These are phyloP conservation scores for Schizaphis graminum DNA, from an alignment of 2,888 invertebrate genomes.

Conservation along the genomic window DNA sequence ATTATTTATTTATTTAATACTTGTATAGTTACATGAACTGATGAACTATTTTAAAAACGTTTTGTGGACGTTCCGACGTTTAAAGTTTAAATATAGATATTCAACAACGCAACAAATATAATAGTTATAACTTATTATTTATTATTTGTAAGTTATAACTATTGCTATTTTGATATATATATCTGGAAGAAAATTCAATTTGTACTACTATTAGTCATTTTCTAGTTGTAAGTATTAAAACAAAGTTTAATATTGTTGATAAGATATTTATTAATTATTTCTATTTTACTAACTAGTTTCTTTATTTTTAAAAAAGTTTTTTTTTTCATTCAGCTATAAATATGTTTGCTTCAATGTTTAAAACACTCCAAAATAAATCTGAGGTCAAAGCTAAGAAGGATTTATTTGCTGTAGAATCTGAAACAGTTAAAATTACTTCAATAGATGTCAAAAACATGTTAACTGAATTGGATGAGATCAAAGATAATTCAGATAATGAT, in stretches of 20 bases:
- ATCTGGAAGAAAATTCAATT: not conserved
- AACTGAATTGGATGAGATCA: not conserved
- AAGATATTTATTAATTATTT: not conserved
- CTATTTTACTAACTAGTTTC: not conserved
- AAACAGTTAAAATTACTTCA: not conserved
- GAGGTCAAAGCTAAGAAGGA: not conserved
- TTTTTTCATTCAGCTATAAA: not conserved
- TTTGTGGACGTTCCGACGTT: not conserved
- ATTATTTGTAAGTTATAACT: not conserved
- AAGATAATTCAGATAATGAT: not conserved
- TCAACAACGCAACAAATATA: not conserved
- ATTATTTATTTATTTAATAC: not conserved
- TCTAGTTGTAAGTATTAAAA: not conserved
- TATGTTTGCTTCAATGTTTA: conserved; percentile 17
- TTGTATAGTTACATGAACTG: not conserved
- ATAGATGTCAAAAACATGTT: not conserved
- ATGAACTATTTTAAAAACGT: not conserved
- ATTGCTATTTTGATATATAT: not conserved
- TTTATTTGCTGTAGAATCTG: not conserved
- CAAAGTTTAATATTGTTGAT: not conserved
- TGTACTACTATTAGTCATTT: not conserved
- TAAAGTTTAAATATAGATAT: not conserved
- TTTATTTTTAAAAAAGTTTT: not conserved
- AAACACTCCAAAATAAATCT: conserved; percentile 8
- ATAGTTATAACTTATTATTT: not conserved